A percentile compares a stretch with the other conserved stretches of the same genome.
Evolutionary conservation across 1,140 invertebrate species (phyloP).

Genomic region (Mylabris phalerata): DNA sequence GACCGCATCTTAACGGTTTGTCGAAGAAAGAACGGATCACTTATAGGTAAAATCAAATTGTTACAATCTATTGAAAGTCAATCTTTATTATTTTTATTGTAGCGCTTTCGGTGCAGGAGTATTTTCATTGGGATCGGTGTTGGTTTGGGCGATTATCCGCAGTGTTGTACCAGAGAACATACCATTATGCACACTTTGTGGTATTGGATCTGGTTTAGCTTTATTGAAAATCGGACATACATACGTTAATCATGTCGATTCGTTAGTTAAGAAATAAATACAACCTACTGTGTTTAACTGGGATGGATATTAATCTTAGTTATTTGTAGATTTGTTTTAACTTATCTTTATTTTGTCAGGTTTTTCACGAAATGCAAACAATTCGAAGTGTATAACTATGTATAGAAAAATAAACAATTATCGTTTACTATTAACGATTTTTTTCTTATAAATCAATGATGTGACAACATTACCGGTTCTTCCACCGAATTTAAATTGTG

Average conservation of each 20-base stretch:
- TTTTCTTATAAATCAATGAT: conserved; percentile 63
- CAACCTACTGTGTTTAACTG: neutral
- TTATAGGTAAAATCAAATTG: conserved; percentile 45
- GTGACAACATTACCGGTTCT: conserved; percentile 72
- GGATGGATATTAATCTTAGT: neutral
- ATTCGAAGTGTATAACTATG: no score
- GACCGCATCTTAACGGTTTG: conserved; percentile 50
- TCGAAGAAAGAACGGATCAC: conserved; percentile 42
- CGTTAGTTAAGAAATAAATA: conserved; percentile 18
- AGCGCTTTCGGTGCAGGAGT: conserved; percentile 58
- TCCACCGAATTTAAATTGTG: conserved; percentile 78
- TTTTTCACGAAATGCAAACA: neutral
- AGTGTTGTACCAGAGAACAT: conserved; percentile 58
- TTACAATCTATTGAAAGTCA: neutral
- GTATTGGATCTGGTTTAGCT: conserved; percentile 52
- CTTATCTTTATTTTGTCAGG: no score
- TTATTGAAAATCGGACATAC: conserved; percentile 54
- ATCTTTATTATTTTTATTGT: conserved; percentile 20
- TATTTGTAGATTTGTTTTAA: no score
- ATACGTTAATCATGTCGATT: conserved; percentile 45
- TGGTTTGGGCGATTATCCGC: conserved; percentile 63
- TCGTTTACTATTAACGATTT: no score
- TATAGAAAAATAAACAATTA: no score
- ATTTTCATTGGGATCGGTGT: conserved; percentile 65
- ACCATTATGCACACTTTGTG: conserved; percentile 51